Evolutionary conservation across 2,888 invertebrate genomes (phyloP), one percentile per base, ranked within the genome.

Genomic region (Aphidoletes aphidimyza): DNA sequence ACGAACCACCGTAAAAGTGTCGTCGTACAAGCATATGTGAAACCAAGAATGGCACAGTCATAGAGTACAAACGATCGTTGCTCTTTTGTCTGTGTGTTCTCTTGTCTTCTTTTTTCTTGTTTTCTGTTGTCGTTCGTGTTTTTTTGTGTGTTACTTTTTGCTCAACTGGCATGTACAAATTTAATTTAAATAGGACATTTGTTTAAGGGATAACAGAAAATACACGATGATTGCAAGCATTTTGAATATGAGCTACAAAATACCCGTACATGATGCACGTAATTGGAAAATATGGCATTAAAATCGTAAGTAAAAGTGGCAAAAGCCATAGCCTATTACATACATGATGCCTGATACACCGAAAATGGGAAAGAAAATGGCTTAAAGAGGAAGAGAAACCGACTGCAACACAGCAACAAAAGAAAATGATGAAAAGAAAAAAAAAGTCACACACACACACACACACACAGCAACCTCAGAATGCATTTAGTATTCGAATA

Each of bases 141-240:
- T n/a, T n/a, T n/a, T n/a, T n/a, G n/a, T n/a, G n/a, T n/a, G n/a
- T n/a, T n/a, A n/a, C n/a, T 45, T 45, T 45, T n/a, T n/a, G n/a
- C n/a, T n/a, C n/a, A n/a, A n/a, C 36, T 78, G 19, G 36, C 78
- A 19, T 78, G 78, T 19, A 78, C 34, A 78, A 34, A 78, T 78
- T 36, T 36, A 36, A 78, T 78, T 78, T 78, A 78, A 78, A 36
- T 78, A 36, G 78, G 78, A 78, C 78, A 78, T 78, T 78, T 78
- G 36, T 78, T 78, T 78, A 36, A 78, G 36, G 78, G 34, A 78
- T 54, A 54, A 54, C 54, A 54, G 22, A 54, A 54, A 26, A 54
- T 54, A 54, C 54, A 54, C 54, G 26, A 54, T 26, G 54, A 54
- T 54, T 17, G 26, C 54, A 54, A 26, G 22, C 54, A 26, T 54